These are phyloP conservation scores for Gryllus longicercus DNA, from an alignment of 2,888 invertebrate species.

Conservation along the genomic window DNA sequence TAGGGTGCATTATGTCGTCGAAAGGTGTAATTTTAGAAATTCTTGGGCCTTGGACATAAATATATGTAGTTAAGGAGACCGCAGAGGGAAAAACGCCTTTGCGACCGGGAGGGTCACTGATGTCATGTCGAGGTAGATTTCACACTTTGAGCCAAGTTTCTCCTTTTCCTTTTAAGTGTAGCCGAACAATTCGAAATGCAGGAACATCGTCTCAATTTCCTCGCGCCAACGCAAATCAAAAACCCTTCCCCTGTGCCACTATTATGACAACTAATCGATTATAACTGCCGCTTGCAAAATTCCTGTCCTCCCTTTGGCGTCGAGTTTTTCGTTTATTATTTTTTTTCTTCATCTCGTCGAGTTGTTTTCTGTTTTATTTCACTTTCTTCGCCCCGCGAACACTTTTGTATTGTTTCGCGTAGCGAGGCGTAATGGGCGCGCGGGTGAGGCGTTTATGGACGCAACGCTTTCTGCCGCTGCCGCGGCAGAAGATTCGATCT, in stretches of 20 bases:
- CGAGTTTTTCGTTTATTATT: too few relatives aligned
- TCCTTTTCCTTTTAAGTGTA: neutral
- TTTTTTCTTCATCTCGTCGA: too few relatives aligned
- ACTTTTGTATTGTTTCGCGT: neutral
- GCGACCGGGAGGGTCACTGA: neutral
- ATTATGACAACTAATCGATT: too few relatives aligned
- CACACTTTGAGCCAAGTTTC: neutral
- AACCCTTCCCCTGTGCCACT: too few relatives aligned
- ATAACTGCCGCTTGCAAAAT: too few relatives aligned
- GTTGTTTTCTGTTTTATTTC: neutral
- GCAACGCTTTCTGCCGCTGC: neutral
- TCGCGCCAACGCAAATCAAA: too few relatives aligned
- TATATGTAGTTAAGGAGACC: neutral
- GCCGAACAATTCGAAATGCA: neutral
- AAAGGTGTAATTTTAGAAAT: neutral
- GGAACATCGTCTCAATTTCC: neutral
- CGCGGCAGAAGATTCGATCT: neutral
- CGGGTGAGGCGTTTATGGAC: neutral
- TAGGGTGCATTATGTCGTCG: neutral
- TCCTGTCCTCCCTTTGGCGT: too few relatives aligned
- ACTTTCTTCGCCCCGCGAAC: neutral
- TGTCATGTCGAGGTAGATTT: neutral
- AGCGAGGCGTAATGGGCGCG: neutral
- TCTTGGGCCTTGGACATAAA: neutral
- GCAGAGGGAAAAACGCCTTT: neutral